Evolutionary conservation across 1,140 invertebrate species (phyloP), one percentile per base, ranked within the genome.

Genomic region (Lithobius niger): DNA sequence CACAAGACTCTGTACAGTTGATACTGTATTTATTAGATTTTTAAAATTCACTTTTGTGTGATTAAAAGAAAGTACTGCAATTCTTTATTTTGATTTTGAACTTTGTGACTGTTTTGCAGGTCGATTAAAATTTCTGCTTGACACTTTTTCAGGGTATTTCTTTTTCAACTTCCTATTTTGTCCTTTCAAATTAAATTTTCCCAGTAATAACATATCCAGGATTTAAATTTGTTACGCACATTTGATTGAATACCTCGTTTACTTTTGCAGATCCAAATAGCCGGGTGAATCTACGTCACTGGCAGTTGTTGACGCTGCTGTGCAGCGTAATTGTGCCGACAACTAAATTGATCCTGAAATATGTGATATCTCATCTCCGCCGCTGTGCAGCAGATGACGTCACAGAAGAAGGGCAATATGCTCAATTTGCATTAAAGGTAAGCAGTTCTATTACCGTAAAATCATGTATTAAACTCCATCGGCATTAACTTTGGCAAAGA

Each of bases 371-470:
- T 10, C 93, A 96, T 72, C 72, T 97, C 49, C 83, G 91, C 60
- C 79, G 88, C 61, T 91, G 90, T 65, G 80, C 86, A 25, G 83
- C 86, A 48, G 91, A 95, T 69, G 83, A 82, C 59, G 82, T 93
- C 18, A 86, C 87, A 1, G 90, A 96, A 66, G 92, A 96, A 68
- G 92, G 90, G 3, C 91, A 92, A 72, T 97, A 88, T 70, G 90
- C 93, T 3, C 74, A 91, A 62, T 92, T 95, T 67, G 88, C 90
- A 26, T 86, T 95, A 67, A 93, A 91, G 76, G 84, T 86, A 67
- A 63, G 64, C 57, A 45, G 42, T 49, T 49, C 4, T 49, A 26
- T 49, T 22, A 49, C 3, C 10, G 18, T 6, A 18, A 56, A 36
- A n/a, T 36, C 31, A 36, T 36, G 6, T 10, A 36, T n/a, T 36